phyloP scores from a whole-genome alignment of 2,113 vertebrate genomes.

The Sus scrofa region T2T-Sscrofa CM000820.6:84398001-84398500 shows the following conservation, averaged over 20 bases:
- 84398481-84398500: not conserved
- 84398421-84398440: not conserved
- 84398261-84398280: not conserved
- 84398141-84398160: not conserved
- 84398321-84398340: not conserved
- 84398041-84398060: not conserved
- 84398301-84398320: not conserved
- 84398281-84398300: not conserved
- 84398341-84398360: not conserved
- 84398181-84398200: slow-evolving; percentile 9
- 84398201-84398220: not conserved
- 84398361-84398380: not conserved
- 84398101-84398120: not conserved
- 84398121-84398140: slow-evolving; percentile 15
- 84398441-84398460: slow-evolving; percentile 23
- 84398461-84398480: slow-evolving; percentile 2
- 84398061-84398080: not conserved
- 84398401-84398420: not conserved
- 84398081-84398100: not conserved
- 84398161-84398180: not conserved
- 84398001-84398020: slow-evolving; percentile 7
- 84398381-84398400: not conserved
- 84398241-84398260: not conserved
- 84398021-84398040: not conserved
- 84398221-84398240: not conserved